Conservation (phyloP, 1,140 invertebrate genomes). For the Hylyphantes graminicola region DNA sequence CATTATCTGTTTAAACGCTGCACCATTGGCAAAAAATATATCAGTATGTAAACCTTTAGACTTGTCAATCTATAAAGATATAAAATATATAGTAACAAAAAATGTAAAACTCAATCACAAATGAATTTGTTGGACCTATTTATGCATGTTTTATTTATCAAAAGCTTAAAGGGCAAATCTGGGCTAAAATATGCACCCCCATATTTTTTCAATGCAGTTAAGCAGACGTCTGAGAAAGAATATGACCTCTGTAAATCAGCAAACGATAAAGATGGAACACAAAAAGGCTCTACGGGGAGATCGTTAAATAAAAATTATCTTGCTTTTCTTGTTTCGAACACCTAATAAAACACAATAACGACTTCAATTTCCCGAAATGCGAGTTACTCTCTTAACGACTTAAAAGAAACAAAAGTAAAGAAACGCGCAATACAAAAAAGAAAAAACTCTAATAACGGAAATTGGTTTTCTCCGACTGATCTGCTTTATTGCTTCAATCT, state of each 20-base stretch:
- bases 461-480: slow-evolving; percentile 24
- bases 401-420: slow-evolving; percentile 13
- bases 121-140: too few species aligned
- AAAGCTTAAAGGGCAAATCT: too few species aligned
- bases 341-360: slow-evolving; percentile 45
- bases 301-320: slow-evolving; percentile 10
- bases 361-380: slow-evolving; percentile 39
- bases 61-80: too few species aligned
- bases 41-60: too few species aligned
- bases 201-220: not conserved
- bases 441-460: slow-evolving; percentile 37
- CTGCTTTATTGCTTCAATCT: slow-evolving; percentile 46
- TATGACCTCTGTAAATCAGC: slow-evolving; percentile 7
- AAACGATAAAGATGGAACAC: slow-evolving; percentile 11
- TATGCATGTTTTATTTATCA: too few species aligned
- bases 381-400: slow-evolving; percentile 22
- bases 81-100: too few species aligned
- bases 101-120: too few species aligned
- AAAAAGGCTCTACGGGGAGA: slow-evolving; percentile 2
- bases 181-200: too few species aligned
- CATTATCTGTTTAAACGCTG: too few species aligned
- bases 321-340: slow-evolving; percentile 15
- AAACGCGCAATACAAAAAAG: not conserved
- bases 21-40: too few species aligned
- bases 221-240: not conserved